Percentiles rank a stretch among this genome's conserved stretches.
Evolutionary conservation across 2,797 vertebrate genomes (phyloP).

Genomic region (Diceros bicornis): DNA sequence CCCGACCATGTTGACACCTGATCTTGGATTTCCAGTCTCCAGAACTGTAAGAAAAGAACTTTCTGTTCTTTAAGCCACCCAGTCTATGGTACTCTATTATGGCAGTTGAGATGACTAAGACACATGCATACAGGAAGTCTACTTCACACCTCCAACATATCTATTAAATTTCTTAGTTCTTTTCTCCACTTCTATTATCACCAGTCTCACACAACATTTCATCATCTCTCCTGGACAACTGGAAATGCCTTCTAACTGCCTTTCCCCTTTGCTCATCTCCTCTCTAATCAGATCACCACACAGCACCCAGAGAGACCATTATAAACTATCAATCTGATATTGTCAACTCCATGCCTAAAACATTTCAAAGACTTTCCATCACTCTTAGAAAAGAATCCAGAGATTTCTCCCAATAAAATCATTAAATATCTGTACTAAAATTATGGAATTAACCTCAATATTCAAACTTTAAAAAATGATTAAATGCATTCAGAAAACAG

Average conservation of each 20-base stretch:
- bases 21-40: not conserved
- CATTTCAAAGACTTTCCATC: not conserved
- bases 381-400: not conserved
- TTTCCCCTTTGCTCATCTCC: not conserved
- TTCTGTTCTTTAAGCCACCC: not conserved
- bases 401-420: not conserved
- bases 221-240: not conserved
- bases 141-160: not conserved
- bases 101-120: not conserved
- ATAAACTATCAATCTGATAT: not conserved
- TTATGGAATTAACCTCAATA: not conserved
- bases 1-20: not conserved
- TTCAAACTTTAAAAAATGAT: not conserved
- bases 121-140: not conserved
- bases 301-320: not conserved
- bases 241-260: not conserved
- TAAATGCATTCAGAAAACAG: not conserved
- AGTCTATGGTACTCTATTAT: not conserved
- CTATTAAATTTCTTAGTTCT: not conserved
- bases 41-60: not conserved
- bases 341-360: not conserved
- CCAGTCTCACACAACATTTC: not conserved
- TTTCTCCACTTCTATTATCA: not conserved
- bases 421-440: not conserved
- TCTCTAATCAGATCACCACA: not conserved